Evolutionary conservation across 1,140 invertebrate species (phyloP), one percentile per base, ranked within the genome.

Genomic region (Leptinotarsa lineolata): DNA sequence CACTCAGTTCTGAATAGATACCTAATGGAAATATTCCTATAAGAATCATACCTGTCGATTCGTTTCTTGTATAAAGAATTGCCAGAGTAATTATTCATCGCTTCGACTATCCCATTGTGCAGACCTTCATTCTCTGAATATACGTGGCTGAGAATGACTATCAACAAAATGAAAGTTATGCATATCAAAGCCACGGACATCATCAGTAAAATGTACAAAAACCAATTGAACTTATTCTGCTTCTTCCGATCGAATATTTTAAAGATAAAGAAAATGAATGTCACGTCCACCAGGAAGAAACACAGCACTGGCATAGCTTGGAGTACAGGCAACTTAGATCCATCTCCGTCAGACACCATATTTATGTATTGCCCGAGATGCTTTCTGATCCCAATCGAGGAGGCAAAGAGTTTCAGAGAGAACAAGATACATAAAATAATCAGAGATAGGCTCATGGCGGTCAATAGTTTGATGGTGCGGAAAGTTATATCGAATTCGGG

Each of bases 41-140:
- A 11, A 39, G 30, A 11, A 39, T n/a, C 18, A 39, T 66, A 66
- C 68, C 58, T 61, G 77, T 84, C 83, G 48, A 84, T 79, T 59
- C 77, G 73, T 12, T 64, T 76, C 74, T 84, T 84, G 15, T 72
- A 76, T n/a, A 70, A 46, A 15, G 79, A 77, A 73, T 81, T 78
- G 6, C 60, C 77, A 2, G 76, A 74, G 64, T 84, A 84, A 71
- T 83, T 78, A 18, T 73, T 75, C 81, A 84, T 84, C 11, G 78
- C 78, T 13, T 78, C 74, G 11, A 76, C 77, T 45, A 84, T 82
- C 6, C 81, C 82, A 74, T 84, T 77, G 30, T 83, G 76, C 2
- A 81, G 65, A 12, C 68, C 64, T 70, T 78, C 46, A 71, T 76
- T 76, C 30, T 64, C 44, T 13, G 74, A 72, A 76, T 80, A 82